Evolutionary conservation across 2,797 vertebrate species (phyloP), one percentile per base, ranked within the genome.

Genomic region (Clarias laeviceps): DNA sequence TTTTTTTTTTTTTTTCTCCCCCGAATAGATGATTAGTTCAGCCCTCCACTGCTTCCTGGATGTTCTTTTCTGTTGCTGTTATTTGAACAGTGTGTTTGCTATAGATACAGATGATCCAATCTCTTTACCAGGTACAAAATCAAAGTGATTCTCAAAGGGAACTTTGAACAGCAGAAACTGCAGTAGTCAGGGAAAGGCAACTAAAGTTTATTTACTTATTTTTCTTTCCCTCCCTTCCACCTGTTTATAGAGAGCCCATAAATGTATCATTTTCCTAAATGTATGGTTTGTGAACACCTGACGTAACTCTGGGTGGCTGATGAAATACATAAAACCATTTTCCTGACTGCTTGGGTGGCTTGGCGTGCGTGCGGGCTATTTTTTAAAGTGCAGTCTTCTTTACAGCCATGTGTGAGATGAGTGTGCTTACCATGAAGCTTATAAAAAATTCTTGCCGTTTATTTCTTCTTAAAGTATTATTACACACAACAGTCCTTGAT

Each of bases 271-370:
- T 86, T 88, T 84, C 34, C 69, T 80, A 78, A 62, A 84, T 83
- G 37, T 70, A 50, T 80, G 76, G 87, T 86, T 12, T 76, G 77
- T 82, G 72, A 54, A 27, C n/a, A n/a, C n/a, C n/a, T n/a, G n/a
- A n/a, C n/a, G n/a, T n/a, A n/a, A n/a, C 59, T 77, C 64, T 83
- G 82, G 83, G 77, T 84, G 79, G 79, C 76, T 81, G 78, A 34
- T 81, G 37, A 76, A 87, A 88, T 89, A n/a, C 50, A 83, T 86
- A 74, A 90, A 92, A 91, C 64, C 64, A 90, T 90, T 92, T 84
- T 93, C 85, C 88, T 89, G 82, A 84, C 6, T 70, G 27, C 77
- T 50, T 80, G n/a, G 69, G n/a, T 85, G 82, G 85, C 8, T 17
- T 32, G 50, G 78, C 54, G 66, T 88, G 86, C 88, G 77, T 85